Evolutionary conservation across 1,140 invertebrate species (phyloP).

Genomic region (Brachionus manjavacas): DNA sequence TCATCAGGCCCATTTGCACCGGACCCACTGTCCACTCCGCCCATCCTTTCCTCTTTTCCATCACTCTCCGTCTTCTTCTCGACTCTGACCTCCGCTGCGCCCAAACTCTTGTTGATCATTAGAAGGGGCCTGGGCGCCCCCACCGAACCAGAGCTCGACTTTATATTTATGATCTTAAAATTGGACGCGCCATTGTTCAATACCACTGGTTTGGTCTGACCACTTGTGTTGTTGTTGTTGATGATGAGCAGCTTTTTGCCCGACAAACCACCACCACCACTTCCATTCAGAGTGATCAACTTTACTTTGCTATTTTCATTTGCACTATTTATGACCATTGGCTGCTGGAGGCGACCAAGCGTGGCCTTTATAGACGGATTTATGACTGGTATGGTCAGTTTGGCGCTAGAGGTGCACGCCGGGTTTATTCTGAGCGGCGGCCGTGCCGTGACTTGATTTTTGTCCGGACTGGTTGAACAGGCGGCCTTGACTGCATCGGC

Average conservation of each 20-base stretch:
- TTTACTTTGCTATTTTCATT: neutral
- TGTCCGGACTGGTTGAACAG: neutral
- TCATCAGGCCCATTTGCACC: neutral
- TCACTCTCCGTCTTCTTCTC: neutral
- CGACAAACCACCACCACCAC: neutral
- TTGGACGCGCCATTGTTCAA: neutral
- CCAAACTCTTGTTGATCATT: neutral
- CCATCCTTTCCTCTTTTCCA: too few relatives aligned
- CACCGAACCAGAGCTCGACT: neutral
- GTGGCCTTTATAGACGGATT: conserved; percentile 9
- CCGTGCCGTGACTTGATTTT: neutral
- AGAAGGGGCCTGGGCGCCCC: neutral
- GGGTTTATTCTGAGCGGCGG: neutral
- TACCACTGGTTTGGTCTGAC: neutral
- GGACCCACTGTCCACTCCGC: neutral
- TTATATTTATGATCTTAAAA: conserved; percentile 4
- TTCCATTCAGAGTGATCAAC: neutral
- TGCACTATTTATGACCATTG: neutral
- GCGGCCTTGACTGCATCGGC: conserved; percentile 3
- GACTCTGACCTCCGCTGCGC: neutral
- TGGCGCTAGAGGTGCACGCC: neutral
- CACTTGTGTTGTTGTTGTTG: neutral
- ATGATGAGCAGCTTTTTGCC: neutral
- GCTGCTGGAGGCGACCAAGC: neutral
- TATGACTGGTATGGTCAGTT: neutral